These are phyloP conservation scores for Epinephelus malabaricus DNA, from an alignment of 2,797 vertebrate genomes.

Conservation along the genomic window DNA sequence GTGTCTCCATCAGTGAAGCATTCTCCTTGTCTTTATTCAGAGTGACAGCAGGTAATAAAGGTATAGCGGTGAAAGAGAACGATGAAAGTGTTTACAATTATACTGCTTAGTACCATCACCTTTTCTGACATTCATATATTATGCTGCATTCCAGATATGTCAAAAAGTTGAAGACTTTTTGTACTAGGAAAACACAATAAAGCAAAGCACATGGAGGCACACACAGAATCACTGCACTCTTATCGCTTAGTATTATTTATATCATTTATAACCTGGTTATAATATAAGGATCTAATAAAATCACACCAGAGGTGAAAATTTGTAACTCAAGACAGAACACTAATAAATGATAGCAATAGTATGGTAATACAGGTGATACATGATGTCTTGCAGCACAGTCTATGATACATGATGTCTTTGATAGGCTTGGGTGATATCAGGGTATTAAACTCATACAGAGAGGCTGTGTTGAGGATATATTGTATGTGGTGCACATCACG, in stretches of 20 bases:
- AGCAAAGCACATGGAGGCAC: not conserved
- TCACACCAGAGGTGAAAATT: not conserved
- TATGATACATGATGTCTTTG: not conserved
- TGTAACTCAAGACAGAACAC: not conserved
- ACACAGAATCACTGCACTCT: not conserved
- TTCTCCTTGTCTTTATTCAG: constrained; percentile 73
- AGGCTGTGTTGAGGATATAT: no score
- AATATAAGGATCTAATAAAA: not conserved
- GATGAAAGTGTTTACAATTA: constrained; percentile 65
- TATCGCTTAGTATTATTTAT: not conserved
- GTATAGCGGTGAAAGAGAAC: constrained; percentile 43
- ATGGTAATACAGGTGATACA: not conserved
- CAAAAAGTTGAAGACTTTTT: not conserved
- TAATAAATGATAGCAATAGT: not conserved
- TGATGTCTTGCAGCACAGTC: not conserved
- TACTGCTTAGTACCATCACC: constrained; percentile 47
- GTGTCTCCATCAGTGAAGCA: constrained; percentile 63
- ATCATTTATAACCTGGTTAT: not conserved
- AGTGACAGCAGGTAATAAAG: constrained; percentile 73
- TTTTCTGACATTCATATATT: constrained; percentile 56
- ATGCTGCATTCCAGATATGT: constrained; percentile 13
- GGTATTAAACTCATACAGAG: no score
- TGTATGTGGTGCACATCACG: no score
- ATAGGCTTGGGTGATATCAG: no score
- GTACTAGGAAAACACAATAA: not conserved